phyloP scores from a whole-genome alignment of 2,888 invertebrate genomes.

The Morpho deidamia region DNA sequence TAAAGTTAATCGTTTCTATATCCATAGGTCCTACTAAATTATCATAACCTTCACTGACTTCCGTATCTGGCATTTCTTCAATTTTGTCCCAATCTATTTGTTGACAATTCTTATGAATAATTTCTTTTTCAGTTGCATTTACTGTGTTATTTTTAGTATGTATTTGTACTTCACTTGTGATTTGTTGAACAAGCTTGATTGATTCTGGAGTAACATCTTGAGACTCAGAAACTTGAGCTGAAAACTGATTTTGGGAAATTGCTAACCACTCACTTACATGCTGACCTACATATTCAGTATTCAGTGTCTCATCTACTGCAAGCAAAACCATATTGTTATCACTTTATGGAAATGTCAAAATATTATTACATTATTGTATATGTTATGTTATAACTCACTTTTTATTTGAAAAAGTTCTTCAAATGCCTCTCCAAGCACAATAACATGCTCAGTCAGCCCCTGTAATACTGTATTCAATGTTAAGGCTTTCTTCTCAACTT shows the following conservation, averaged over 20 bases:
- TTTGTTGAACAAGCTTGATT: conserved; percentile 34
- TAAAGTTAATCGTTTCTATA: conserved; percentile 41
- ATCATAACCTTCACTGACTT: conserved; percentile 39
- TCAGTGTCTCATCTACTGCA: conserved; percentile 52
- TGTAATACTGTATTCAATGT: conserved; percentile 48
- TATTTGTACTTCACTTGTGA: conserved; percentile 48
- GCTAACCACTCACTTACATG: conserved; percentile 62
- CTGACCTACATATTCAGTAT: conserved; percentile 34
- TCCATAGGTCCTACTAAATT: conserved; percentile 49
- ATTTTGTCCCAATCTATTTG: conserved; percentile 71
- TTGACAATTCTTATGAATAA: conserved; percentile 37
- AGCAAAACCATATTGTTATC: conserved; percentile 15
- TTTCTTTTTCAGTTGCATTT: conserved; percentile 33
- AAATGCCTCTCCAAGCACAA: conserved; percentile 41
- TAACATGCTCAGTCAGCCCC: conserved; percentile 42
- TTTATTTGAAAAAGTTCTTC: conserved; percentile 52
- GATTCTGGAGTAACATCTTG: conserved; percentile 41
- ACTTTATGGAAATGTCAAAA: too few species aligned
- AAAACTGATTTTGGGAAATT: conserved; percentile 64
- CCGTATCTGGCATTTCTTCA: conserved; percentile 49
- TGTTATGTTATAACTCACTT: conserved; percentile 37
- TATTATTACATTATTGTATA: too few species aligned
- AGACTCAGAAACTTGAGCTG: conserved; percentile 43
- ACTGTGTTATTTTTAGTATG: conserved; percentile 39
- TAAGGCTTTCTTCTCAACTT: conserved; percentile 40